Conservation (phyloP, 2,113 vertebrate species). For the Saguinus midas region DNA sequence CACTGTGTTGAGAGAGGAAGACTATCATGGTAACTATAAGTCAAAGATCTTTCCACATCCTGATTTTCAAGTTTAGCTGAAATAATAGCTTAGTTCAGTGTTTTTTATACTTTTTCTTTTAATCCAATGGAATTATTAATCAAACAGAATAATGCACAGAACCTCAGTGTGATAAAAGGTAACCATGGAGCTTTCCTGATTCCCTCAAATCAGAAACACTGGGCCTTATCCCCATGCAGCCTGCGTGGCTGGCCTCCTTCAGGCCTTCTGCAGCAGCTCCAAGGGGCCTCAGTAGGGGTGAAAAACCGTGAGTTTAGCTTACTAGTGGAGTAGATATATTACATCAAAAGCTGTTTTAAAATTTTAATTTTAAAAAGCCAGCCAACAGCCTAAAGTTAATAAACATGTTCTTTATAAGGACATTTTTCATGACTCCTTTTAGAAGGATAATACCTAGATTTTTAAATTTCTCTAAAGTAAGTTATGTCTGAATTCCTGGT, state of each 20-base stretch:
- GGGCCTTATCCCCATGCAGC: rapidly evolving
- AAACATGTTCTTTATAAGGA: not conserved
- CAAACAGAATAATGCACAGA: not conserved
- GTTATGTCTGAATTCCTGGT: not conserved
- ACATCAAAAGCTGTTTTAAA: not conserved
- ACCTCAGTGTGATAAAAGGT: not conserved
- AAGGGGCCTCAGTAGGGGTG: not conserved
- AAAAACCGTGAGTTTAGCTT: not conserved
- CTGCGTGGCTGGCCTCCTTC: no score
- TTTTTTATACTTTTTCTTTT: not conserved
- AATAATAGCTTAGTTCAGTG: not conserved
- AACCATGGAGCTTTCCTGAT: not conserved
- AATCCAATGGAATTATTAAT: not conserved
- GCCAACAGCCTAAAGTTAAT: not conserved
- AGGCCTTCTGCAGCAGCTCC: not conserved
- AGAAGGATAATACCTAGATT: not conserved
- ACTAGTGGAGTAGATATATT: not conserved
- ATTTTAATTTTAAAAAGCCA: not conserved
- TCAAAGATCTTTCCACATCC: not conserved
- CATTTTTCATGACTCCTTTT: not conserved
- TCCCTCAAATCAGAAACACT: not conserved
- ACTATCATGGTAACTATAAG: not conserved
- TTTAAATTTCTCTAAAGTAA: conserved; percentile 21
- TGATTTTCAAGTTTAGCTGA: not conserved
- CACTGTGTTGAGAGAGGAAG: not conserved